Evolutionary conservation across 2,797 vertebrate genomes (phyloP), one percentile per base, ranked within the genome.

Genomic region (Champsocephalus esox): DNA sequence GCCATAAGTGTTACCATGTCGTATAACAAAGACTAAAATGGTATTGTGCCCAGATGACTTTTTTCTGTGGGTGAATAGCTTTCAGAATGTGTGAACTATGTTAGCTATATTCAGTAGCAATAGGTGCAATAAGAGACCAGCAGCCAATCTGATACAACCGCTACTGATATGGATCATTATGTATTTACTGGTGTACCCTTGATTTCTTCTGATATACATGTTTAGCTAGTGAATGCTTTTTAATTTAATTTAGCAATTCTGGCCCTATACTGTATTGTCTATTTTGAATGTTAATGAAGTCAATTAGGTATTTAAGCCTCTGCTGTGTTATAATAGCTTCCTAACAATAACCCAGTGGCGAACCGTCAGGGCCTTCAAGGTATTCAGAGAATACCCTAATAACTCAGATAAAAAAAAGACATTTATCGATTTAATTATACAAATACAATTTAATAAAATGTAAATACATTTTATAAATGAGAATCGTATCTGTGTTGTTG

Each of bases 61-160:
- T 59, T 41, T 44, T 73, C 21, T 61, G 51, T 19, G 21, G 12
- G 48, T 24, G 4, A 66, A 62, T 12, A 48, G 51, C 0, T 12
- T 46, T 67, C 58, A 63, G 17, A 65, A 49, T 57, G 24, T 57
- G 14, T 64, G 10, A 70, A 38, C 17, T 9, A 52, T 28, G 64
- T 32, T 10, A 77, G 55, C 28, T 66, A 12, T 16, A 65, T 73
- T 17, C 44, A 12, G 16, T 45, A 32, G 43, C 43, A 43, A 16
- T 34, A 49, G 72, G 41, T 58, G 68, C 41, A 56, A n/a, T 24
- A 52, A 52, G 49, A 49, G 21, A 74, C 44, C 10, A 56, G 14
- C 6, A 44, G 67, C 62, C 10, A 51, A 44, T 3, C 21, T 43
- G 21, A 59, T 54, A 63, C 19, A 21, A 16, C 28, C 8, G 28